Evolutionary conservation across 2,797 vertebrate species (phyloP), one percentile per base, ranked within the genome.

Genomic region (Mormyrops attenuatus): DNA sequence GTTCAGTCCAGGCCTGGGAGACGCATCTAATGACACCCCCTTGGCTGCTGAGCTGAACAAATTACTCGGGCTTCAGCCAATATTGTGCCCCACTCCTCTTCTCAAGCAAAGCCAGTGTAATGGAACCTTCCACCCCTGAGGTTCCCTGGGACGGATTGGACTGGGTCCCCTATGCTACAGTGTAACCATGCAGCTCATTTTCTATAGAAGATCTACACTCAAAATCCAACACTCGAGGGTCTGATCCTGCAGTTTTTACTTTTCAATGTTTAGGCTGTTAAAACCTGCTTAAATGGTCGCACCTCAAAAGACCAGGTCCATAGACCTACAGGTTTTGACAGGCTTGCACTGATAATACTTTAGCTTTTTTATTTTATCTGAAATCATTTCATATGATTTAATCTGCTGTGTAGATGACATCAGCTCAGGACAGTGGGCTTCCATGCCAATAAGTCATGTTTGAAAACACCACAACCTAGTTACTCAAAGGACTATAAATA

Each of bases 151-250:
- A 44, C 38, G 2, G 38, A 80, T 80, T 80, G 73, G 38, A 41
- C 73, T 20, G 73, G 38, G 73, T 80, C 73, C 73, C 73, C 15
- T 80, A n/a, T 47, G 73, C 73, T 80, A 80, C 73, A 52, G 82
- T 85, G 49, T n/a, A 52, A 49, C 82, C 22, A 52, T 50, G 49
- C 82, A 85, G 11, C 82, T 85, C 82, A 85, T 85, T 85, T 85
- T 11, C 82, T 85, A 52, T 85, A 52, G 22, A 85, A 52, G 20
- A 85, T 26, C 41, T 47, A 49, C 38, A n/a, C 15, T 77, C 34
- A 77, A 77, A 77, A 77, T 77, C 30, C 69, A 20, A 7, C 38
- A 80, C 41, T 73, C 30, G 1, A 80, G 73, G 7, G 41, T n/a
- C 17, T 44, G 38, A 17, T 80, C 38, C 73, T 20, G 38, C 38